Conservation (phyloP, 2,113 vertebrate species). For the Rhegmatorhina hoffmannsi region DNA sequence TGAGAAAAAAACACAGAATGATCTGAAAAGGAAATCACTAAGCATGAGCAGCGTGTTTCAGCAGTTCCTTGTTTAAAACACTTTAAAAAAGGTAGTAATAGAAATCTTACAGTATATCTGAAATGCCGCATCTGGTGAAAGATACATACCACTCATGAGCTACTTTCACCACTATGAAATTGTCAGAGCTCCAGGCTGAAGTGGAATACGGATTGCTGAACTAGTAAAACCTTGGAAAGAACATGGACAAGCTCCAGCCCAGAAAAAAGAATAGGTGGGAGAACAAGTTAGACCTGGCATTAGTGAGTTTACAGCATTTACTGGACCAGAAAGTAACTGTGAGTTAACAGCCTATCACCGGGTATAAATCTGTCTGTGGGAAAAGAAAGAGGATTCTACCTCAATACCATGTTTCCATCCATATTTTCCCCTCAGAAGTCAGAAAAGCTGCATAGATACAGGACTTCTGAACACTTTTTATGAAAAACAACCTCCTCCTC, state of each 20-base stretch:
- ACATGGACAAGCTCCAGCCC: neutral
- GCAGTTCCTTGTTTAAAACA: neutral
- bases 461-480: neutral
- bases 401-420: neutral
- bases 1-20: neutral
- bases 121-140: neutral
- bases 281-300: neutral
- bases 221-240: neutral
- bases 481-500: neutral
- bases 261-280: neutral
- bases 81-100: neutral
- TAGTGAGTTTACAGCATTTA: neutral
- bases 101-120: neutral
- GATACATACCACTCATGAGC: neutral
- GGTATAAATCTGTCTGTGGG: neutral
- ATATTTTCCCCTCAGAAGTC: neutral
- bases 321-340: neutral
- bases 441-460: neutral
- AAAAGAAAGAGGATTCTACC: neutral
- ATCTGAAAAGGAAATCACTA: neutral
- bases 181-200: neutral
- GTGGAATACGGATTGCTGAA: neutral
- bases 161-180: neutral
- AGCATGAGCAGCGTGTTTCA: neutral
- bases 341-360: neutral